Percentiles rank a stretch among this genome's conserved stretches.
Evolutionary conservation across 2,113 vertebrate species (phyloP).

Genomic region (Elgaria multicarinata): DNA sequence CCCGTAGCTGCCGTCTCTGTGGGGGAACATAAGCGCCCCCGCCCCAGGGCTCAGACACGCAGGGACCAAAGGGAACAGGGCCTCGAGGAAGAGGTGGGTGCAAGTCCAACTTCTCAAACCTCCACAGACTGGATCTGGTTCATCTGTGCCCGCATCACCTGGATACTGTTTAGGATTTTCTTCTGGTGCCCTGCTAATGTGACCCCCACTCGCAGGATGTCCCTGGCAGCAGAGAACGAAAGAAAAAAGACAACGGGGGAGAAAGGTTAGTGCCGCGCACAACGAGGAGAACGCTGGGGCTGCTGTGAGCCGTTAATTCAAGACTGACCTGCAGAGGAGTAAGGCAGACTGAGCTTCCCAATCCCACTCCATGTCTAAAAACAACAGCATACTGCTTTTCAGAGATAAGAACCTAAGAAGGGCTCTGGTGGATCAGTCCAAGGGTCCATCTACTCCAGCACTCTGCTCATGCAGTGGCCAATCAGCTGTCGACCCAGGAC

Average conservation of each 20-base stretch:
- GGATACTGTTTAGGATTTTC: constrained; percentile 97
- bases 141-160: constrained; percentile 98
- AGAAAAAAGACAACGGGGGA: constrained; percentile 1
- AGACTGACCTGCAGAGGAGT: neutral
- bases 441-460: too few species aligned
- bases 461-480: too few species aligned
- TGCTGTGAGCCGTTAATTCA: neutral
- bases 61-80: constrained; percentile 67
- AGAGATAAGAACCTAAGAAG: too few species aligned
- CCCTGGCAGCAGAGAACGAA: constrained; percentile 73
- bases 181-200: constrained; percentile 97
- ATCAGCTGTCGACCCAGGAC: too few species aligned
- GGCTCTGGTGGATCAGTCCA: too few species aligned
- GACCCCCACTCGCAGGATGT: constrained; percentile 92
- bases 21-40: constrained; percentile 57
- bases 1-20: constrained; percentile 53
- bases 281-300: neutral
- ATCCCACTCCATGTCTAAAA: neutral
- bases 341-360: neutral
- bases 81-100: constrained; percentile 63
- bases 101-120: constrained; percentile 82
- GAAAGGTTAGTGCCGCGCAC: neutral
- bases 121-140: constrained; percentile 98
- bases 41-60: constrained; percentile 46
- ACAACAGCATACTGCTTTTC: neutral